Conservation (phyloP, 2,113 vertebrate genomes). For the Columba livia region DNA sequence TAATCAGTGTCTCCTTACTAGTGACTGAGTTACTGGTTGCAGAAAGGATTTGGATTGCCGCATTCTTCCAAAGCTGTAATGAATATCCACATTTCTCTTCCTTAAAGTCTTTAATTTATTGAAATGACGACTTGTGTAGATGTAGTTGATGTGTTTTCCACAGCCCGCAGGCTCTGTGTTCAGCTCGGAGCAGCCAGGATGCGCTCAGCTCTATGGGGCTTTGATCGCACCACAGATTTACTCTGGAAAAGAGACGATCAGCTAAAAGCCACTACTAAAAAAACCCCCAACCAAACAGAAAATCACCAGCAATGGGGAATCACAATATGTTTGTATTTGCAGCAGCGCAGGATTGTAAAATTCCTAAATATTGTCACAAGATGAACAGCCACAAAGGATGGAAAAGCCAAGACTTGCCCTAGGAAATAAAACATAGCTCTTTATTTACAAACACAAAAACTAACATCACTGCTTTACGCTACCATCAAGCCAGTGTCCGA, state of each 20-base stretch:
- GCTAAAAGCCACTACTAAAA: fast-evolving
- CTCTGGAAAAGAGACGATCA: background rate
- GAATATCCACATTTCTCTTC: fast-evolving
- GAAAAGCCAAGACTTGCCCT: conserved; percentile 14
- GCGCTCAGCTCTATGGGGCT: too few species aligned
- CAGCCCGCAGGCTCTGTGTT: too few species aligned
- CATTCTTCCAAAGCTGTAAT: background rate
- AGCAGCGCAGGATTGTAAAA: background rate
- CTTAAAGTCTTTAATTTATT: background rate
- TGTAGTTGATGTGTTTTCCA: background rate
- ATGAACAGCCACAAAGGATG: fast-evolving
- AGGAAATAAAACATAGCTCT: conserved; percentile 74
- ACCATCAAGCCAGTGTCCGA: conserved; percentile 45
- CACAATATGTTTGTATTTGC: background rate
- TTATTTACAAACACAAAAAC: conserved; percentile 79
- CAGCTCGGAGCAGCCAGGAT: background rate
- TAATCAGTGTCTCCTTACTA: background rate
- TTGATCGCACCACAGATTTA: too few species aligned
- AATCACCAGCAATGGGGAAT: background rate
- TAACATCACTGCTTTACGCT: background rate
- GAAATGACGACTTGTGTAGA: background rate
- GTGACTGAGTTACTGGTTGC: fast-evolving
- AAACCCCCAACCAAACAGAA: background rate
- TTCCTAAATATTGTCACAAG: background rate
- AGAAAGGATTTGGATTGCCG: background rate